Evolutionary conservation across 2,888 invertebrate genomes (phyloP), one percentile per base, ranked within the genome.

Genomic region (Galerucella nymphaeae): DNA sequence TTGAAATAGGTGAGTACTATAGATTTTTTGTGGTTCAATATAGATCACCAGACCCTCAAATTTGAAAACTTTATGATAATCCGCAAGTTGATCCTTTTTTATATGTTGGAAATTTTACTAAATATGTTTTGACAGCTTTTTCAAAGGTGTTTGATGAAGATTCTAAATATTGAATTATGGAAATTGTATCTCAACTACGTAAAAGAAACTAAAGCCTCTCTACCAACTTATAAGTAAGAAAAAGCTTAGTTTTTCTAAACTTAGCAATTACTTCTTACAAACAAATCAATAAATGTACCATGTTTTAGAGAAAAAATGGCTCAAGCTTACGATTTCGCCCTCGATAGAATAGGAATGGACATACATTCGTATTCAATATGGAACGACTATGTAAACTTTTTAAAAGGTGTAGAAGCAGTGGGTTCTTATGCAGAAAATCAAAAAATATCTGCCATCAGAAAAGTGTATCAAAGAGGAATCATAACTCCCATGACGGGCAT

Each of bases 351-450:
- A 78, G 99, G 99, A 0, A 93, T 99, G 92, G 99, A 99, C 84
- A 94, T 98, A 80, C 96, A 97, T 87, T 96, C 98, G 0, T 97
- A 96, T 85, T 93, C 95, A 10, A 96, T 99, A 75, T 99, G 99
- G 97, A 95, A 95, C 82, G 99, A 99, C 84, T 99, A 99, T 83
- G 96, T 99, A 0, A 93, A 93, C 59, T 99, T 99, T 86, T 88
- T 99, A 72, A 99, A 97, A 86, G 92, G 94, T 64, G 98, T 98
- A 0, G 99, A 99, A 79, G 99, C 99, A 0, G 94, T 97, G 0
- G 99, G 99, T 0, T 98, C 98, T 0, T 99, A 99, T 86, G 99
- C 99, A 0, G 99, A 99, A 87, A 99, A 99, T 87, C 99, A 99
- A 88, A 96, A 98, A 86, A 99, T 99, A 75, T 97, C 98, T 16